Conservation (phyloP, 2,113 vertebrate genomes). For the Candoia aspera region DNA sequence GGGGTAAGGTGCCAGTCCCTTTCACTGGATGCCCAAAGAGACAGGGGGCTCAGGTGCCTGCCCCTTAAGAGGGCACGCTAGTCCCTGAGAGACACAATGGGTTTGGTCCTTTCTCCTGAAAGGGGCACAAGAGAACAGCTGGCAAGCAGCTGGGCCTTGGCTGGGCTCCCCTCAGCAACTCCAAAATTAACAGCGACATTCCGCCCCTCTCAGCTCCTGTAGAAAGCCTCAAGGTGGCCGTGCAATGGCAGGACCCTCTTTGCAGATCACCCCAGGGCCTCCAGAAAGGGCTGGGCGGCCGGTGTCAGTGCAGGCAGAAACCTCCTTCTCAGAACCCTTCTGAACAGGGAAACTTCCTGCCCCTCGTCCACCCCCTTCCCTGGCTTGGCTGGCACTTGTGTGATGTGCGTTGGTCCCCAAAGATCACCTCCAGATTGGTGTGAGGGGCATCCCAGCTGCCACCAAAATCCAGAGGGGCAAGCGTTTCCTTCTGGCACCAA, state of each 20-base stretch:
- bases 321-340: not conserved
- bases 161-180: not conserved
- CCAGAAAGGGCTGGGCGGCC: not conserved
- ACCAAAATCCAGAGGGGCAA: not conserved
- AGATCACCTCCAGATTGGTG: not conserved
- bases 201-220: not conserved
- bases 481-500: not conserved
- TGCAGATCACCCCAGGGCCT: too few species aligned
- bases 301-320: not conserved
- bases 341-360: not conserved
- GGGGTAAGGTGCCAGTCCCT: not conserved
- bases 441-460: not conserved
- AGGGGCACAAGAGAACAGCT: not conserved
- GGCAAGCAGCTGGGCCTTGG: not conserved
- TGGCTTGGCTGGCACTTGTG: not conserved
- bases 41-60: not conserved
- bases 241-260: not conserved
- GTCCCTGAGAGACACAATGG: not conserved
- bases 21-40: not conserved
- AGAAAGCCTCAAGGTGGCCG: rapidly evolving
- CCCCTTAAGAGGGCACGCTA: not conserved
- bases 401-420: not conserved
- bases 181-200: not conserved
- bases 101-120: not conserved
- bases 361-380: not conserved